phyloP scores from a whole-genome alignment of 2,888 invertebrate species.

The Chrysolina haemoptera region DNA sequence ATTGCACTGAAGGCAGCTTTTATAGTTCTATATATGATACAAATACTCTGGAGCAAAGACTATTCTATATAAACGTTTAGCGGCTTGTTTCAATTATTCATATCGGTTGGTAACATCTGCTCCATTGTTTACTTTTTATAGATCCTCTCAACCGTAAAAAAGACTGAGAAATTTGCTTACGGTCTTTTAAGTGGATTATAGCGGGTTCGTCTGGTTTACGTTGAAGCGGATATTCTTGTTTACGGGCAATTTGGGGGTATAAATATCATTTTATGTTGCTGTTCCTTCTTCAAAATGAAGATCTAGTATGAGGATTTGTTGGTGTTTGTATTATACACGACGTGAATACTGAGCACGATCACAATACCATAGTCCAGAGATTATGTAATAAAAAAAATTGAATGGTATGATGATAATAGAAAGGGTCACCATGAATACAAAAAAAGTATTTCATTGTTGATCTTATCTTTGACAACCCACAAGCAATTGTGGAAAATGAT shows the following conservation, averaged over 20 bases:
- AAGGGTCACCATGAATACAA: not conserved
- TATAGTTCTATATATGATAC: no score
- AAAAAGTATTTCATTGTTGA: not conserved
- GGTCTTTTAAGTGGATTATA: slow-evolving; percentile 24
- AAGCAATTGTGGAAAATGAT: no score
- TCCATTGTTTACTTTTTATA: slow-evolving; percentile 21
- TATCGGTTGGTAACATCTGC: slow-evolving; percentile 20
- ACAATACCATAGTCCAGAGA: not conserved
- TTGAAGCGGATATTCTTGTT: slow-evolving; percentile 11
- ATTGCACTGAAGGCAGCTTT: slow-evolving; percentile 10
- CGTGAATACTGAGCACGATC: not conserved
- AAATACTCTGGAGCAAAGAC: not conserved
- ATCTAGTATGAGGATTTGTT: slow-evolving; percentile 16
- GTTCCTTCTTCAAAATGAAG: not conserved
- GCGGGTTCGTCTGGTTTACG: slow-evolving; percentile 11
- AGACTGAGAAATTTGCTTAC: slow-evolving; percentile 14
- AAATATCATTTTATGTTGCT: slow-evolving; percentile 3
- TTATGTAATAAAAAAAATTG: not conserved
- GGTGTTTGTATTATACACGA: not conserved
- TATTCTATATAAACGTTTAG: not conserved
- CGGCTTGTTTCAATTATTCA: slow-evolving; percentile 14
- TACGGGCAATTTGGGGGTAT: not conserved
- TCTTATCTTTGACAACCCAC: no score
- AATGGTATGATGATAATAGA: not conserved
- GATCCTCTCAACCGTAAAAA: slow-evolving; percentile 12